Evolutionary conservation across 2,113 vertebrate genomes (phyloP), one percentile per base, ranked within the genome.

Genomic region (Atherinomorus stipes): DNA sequence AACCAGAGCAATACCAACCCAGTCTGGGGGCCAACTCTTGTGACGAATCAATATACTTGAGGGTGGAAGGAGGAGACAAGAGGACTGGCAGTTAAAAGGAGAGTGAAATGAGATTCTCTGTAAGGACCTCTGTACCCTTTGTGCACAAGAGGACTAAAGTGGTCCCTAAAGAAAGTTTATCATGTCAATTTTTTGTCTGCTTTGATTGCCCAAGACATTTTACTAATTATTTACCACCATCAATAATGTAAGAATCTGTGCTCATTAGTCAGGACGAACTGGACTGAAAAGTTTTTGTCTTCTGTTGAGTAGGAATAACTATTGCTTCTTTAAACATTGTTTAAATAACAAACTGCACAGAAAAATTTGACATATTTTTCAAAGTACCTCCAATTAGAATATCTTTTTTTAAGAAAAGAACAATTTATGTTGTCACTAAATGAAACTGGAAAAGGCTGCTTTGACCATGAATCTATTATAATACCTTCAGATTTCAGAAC

Each of bases 101-200:
- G 81, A 74, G 65, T 76, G 59, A 87, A 87, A 83, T 76, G 74
- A 81, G 45, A 79, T 51, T 80, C 74, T 80, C 54, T 45, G 73
- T 79, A 78, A 88, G 73, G 80, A 78, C 62, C 76, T 74, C 69
- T 61, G 78, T 51, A 66, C 25, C 50, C 34, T 51, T 64, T 66
- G 65, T 56, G 71, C 47, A 54, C 49, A 64, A 73, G 61, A 80
- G 57, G 53, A 58, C 70, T 60, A 2, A 79, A 85, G 81, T 78
- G 47, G 76, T 83, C 84, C 71, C 89, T 7, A n/a, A 83, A 85
- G 68, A 86, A 77, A 78, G 56, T 68, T 82, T 83, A 78, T 82
- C 54, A 19, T 58, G 62, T 85, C 71, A 83, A 80, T 78, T 76
- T 67, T 62, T 4, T 40, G n/a, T 42, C 4, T n/a, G 65, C 47